Evolutionary conservation across 2,888 invertebrate species (phyloP), one percentile per base, ranked within the genome.

Genomic region (Heterodera filipjevi): DNA sequence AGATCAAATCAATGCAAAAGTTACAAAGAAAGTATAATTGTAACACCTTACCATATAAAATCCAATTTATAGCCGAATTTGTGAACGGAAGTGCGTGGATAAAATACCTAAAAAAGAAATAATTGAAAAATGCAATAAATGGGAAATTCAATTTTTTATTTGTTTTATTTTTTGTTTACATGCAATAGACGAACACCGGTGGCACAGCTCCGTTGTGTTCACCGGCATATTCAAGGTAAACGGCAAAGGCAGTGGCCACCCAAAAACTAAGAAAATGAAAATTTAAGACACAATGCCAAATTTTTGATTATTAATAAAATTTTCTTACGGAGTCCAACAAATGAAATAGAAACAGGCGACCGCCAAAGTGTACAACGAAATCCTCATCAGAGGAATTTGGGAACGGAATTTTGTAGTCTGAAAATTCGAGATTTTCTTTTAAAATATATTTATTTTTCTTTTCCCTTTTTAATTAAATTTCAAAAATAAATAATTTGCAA

Each of bases 61-160:
- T 87, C 87, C 87, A 87, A 74, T 87, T 87, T 33, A 87, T 82
- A 2, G 87, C 87, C 2, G 86, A 87, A 78, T 87, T 88, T 8
- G 87, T 88, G 82, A 87, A 87, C 10, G 87, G 87, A 12, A 88
- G 81, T 14, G 88, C 88, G 76, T 87, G 87, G 77, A 88, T 87
- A 77, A 87, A 86, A 79, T 88, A 87, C 75, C 75, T 75, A 12
- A 30, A 46, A 53, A 49, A 71, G 16, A 71, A 71, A 71, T 32
- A 35, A 35, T 35, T 72, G 16, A 35, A 44, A 30, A 35, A n/a
- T n/a, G n/a, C n/a, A n/a, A n/a, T n/a, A n/a, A n/a, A n/a, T n/a
- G n/a, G n/a, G n/a, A n/a, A 3, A 32, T 32, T 71, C 19, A 72
- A 32, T 22, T 35, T 44, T 49, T 12, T 3, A 39, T 6, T n/a